Percentiles rank a stretch among this genome's conserved stretches.
phyloP scores from a whole-genome alignment of 2,888 invertebrate species.

The Pristionchus japonicus region DNA sequence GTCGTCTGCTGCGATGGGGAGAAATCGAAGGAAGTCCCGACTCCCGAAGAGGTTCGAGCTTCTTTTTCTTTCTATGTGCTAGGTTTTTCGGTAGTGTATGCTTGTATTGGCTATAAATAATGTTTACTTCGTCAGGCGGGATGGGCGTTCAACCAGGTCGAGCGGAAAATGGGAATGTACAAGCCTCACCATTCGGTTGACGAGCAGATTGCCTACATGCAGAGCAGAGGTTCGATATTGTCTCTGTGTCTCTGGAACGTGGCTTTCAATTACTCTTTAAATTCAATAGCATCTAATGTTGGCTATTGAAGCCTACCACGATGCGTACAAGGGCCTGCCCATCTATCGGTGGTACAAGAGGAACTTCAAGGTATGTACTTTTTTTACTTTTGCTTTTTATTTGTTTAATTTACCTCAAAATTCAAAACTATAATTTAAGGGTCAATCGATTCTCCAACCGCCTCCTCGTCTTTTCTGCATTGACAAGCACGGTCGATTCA shows the following conservation, averaged over 20 bases:
- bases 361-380: constrained; percentile 59
- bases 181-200: constrained; percentile 70
- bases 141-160: constrained; percentile 71
- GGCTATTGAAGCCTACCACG: constrained; percentile 60
- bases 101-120: too few relatives aligned
- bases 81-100: too few relatives aligned
- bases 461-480: constrained; percentile 73
- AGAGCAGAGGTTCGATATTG: constrained; percentile 68
- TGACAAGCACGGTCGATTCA: constrained; percentile 70
- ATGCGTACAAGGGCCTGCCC: constrained; percentile 71
- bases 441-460: constrained; percentile 69
- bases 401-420: neutral
- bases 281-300: too few relatives aligned
- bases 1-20: constrained; percentile 50
- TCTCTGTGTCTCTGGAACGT: too few relatives aligned
- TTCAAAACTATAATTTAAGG: constrained; percentile 49
- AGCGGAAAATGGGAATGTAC: constrained; percentile 70
- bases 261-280: too few relatives aligned
- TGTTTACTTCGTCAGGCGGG: constrained; percentile 53
- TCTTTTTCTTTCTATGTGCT: too few relatives aligned
- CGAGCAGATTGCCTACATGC: constrained; percentile 73
- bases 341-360: constrained; percentile 71
- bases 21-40: constrained; percentile 55
- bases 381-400: neutral
- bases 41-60: constrained; percentile 58